phyloP scores from a whole-genome alignment of 2,797 vertebrate species.

The Spinus pinus region DNA sequence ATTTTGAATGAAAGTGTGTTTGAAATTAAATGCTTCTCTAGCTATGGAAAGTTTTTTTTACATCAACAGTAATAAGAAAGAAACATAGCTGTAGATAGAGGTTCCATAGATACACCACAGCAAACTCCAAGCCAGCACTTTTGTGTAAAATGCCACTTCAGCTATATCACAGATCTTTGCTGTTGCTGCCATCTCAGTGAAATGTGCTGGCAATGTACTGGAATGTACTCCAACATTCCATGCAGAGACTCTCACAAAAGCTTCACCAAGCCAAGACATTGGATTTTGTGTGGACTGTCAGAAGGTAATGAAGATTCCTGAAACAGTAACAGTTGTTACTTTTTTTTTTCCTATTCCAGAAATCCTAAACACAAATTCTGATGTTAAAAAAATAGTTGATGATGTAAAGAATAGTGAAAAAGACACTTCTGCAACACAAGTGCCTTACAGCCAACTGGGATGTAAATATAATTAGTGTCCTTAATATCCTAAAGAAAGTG shows the following conservation, averaged over 20 bases:
- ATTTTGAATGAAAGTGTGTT: background rate
- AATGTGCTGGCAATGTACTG: background rate
- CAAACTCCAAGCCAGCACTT: background rate
- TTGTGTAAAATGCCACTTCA: background rate
- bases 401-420: background rate
- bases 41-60: background rate
- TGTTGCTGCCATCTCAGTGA: background rate
- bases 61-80: background rate
- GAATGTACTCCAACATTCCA: background rate
- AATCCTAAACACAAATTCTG: background rate
- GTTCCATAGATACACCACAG: background rate
- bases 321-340: background rate
- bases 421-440: background rate
- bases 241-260: background rate
- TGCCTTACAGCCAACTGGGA: background rate
- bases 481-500: background rate
- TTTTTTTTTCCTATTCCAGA: background rate
- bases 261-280: background rate
- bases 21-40: background rate
- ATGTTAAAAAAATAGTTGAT: background rate
- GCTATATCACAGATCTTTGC: background rate
- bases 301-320: background rate
- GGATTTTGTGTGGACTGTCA: background rate
- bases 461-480: background rate
- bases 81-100: background rate